phyloP scores from a whole-genome alignment of 2,797 vertebrate genomes.

The Hypotaenidia philippensis region DNA sequence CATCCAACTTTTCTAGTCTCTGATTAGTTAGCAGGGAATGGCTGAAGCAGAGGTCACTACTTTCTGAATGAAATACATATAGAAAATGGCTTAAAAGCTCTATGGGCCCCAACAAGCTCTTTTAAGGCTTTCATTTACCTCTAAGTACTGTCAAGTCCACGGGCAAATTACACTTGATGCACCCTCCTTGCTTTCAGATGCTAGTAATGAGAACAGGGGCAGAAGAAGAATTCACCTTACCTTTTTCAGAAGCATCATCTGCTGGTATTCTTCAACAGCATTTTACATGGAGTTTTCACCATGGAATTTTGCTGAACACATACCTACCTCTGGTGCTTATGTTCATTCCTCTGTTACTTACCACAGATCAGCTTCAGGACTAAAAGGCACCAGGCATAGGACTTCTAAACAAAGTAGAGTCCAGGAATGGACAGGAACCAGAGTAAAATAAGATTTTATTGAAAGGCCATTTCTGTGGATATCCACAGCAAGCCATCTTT shows the following conservation, averaged over 20 bases:
- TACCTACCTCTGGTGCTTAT: neutral
- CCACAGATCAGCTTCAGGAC: neutral
- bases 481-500: neutral
- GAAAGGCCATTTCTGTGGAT: neutral
- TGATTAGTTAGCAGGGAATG: neutral
- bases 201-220: neutral
- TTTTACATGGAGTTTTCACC: neutral
- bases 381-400: neutral
- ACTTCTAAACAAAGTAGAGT: neutral
- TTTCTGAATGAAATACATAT: neutral
- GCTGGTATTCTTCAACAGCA: neutral
- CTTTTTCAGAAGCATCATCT: conserved; percentile 16
- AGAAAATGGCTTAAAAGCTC: neutral
- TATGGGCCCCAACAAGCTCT: neutral
- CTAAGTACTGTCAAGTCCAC: neutral
- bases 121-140: neutral
- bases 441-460: neutral
- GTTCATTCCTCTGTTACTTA: neutral
- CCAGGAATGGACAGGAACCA: neutral
- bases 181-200: neutral
- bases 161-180: neutral
- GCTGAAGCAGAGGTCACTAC: neutral
- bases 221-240: conserved; percentile 10
- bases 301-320: neutral
- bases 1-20: neutral